Conservation (phyloP, 2,797 vertebrate species). For the Gephyroberyx darwinii region DNA sequence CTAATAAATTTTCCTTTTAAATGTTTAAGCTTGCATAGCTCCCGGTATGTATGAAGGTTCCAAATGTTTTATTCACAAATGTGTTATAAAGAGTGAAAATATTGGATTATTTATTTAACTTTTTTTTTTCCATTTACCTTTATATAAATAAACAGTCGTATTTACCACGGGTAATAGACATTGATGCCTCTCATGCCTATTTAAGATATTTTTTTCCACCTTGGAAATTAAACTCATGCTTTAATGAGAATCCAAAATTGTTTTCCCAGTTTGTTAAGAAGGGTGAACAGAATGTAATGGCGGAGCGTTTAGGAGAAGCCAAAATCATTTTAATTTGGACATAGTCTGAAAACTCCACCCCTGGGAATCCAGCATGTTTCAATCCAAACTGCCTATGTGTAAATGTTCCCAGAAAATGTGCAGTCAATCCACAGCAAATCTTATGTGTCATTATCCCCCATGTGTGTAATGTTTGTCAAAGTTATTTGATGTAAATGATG, state of each 20-base stretch:
- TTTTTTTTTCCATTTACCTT: constrained; percentile 36
- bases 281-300: constrained; percentile 54
- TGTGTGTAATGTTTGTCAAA: constrained; percentile 69
- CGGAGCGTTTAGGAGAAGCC: constrained; percentile 13
- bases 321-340: constrained; percentile 38
- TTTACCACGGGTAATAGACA: constrained; percentile 48
- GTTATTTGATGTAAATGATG: constrained; percentile 79
- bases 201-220: constrained; percentile 30
- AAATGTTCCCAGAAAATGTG: constrained; percentile 58
- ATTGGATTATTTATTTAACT: constrained; percentile 58
- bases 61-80: constrained; percentile 65
- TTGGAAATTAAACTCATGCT: constrained; percentile 6
- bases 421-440: constrained; percentile 64
- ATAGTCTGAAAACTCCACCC: constrained; percentile 64
- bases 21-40: constrained; percentile 78
- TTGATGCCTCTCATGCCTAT: constrained; percentile 56
- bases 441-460: constrained; percentile 44
- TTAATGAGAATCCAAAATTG: constrained; percentile 12
- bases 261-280: constrained; percentile 29
- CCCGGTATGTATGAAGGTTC: constrained; percentile 64
- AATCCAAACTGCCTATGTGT: constrained; percentile 65
- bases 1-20: constrained; percentile 81
- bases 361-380: constrained; percentile 76
- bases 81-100: constrained; percentile 48
- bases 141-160: constrained; percentile 31